Conservation (phyloP, 2,888 invertebrate species). For the Eristalinus aeneus region DNA sequence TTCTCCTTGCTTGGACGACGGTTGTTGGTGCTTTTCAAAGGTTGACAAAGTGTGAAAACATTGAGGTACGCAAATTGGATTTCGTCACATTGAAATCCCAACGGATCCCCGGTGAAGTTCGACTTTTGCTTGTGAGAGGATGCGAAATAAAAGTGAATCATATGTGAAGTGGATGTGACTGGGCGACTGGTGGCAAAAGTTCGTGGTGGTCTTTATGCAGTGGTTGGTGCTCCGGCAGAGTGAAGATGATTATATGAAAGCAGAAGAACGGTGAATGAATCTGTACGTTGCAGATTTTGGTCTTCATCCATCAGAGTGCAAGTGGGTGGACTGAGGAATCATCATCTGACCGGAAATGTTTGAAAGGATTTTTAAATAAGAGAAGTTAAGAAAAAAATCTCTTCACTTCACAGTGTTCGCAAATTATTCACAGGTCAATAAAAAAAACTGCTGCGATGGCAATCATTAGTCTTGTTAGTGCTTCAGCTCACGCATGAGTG, state of each 20-base stretch:
- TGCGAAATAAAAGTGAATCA: background rate
- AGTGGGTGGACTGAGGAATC: background rate
- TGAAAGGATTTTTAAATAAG: too few species aligned
- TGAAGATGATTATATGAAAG: background rate
- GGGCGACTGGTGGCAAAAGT: background rate
- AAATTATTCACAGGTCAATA: too few species aligned
- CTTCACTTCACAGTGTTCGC: too few species aligned
- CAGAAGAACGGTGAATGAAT: background rate
- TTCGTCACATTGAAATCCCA: background rate
- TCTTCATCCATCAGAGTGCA: background rate
- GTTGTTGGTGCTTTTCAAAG: constrained; percentile 39
- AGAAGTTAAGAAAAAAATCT: too few species aligned
- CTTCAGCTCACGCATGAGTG: too few species aligned
- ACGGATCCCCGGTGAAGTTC: background rate
- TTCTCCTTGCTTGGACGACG: background rate
- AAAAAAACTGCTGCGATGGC: too few species aligned
- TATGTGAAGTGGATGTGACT: background rate
- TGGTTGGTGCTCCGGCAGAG: background rate
- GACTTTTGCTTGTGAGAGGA: background rate
- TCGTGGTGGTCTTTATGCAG: background rate
- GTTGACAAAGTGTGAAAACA: constrained; percentile 21
- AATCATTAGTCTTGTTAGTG: too few species aligned
- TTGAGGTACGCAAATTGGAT: background rate
- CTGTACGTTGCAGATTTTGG: background rate
- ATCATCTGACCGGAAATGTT: too few species aligned